Evolutionary conservation across 2,888 invertebrate species (phyloP).

Genomic region (Myopa testacea): DNA sequence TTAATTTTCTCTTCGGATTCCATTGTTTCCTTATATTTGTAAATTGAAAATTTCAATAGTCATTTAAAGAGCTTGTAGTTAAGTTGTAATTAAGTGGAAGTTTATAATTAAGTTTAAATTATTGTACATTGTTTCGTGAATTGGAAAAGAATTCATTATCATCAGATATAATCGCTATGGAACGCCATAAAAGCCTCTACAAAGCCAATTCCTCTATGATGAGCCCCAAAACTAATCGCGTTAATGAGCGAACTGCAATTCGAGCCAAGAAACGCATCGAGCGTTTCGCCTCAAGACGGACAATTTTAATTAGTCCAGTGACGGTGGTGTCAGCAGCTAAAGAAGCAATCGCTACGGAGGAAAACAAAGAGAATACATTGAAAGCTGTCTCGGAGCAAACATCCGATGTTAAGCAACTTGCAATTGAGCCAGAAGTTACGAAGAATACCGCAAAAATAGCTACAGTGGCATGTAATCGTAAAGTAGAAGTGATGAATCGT

Average conservation of each 20-base stretch:
- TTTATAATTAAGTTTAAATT: too few relatives aligned
- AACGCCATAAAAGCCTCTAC: conserved; percentile 43
- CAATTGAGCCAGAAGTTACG: conserved; percentile 33
- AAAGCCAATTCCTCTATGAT: conserved; percentile 41
- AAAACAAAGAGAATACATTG: conserved; percentile 18
- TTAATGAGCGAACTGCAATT: conserved; percentile 49
- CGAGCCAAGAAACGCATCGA: conserved; percentile 53
- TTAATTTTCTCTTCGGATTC: too few relatives aligned
- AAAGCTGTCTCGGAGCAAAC: background rate
- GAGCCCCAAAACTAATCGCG: conserved; percentile 47
- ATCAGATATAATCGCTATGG: conserved; percentile 37
- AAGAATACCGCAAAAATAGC: background rate
- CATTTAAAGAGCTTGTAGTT: too few relatives aligned
- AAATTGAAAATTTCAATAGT: too few relatives aligned
- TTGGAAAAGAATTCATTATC: too few relatives aligned
- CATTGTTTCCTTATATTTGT: too few relatives aligned
- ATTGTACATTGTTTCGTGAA: too few relatives aligned
- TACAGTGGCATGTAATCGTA: too few relatives aligned
- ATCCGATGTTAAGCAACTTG: background rate
- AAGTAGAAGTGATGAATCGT: conserved; percentile 34
- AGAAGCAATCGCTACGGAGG: background rate
- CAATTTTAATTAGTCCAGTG: conserved; percentile 36
- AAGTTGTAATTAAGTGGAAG: too few relatives aligned
- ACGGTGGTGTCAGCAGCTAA: background rate
- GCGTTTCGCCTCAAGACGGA: conserved; percentile 32